Percentiles rank a stretch among this genome's conserved stretches.
Evolutionary conservation across 2,797 vertebrate species (phyloP).

Genomic region (Schizopygopsis pylzovi): DNA sequence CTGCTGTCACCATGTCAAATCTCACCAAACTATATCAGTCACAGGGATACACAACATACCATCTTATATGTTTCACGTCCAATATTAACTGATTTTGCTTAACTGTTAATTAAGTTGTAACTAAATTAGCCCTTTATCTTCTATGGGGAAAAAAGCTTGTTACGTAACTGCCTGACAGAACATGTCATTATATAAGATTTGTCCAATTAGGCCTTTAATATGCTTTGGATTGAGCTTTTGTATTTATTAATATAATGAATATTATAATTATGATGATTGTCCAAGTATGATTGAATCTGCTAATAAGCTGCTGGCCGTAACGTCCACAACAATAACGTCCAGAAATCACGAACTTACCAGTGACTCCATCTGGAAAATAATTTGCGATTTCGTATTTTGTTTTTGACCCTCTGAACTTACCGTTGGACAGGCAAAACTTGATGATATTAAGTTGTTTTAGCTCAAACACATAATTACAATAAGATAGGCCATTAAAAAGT

Average conservation of each 20-base stretch:
- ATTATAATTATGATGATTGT: background rate
- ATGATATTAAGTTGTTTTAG: too few relatives aligned
- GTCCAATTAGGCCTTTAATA: background rate
- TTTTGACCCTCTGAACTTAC: too few relatives aligned
- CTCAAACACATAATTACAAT: too few relatives aligned
- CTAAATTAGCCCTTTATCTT: background rate
- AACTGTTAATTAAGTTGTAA: background rate
- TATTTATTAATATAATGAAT: background rate
- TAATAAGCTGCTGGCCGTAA: background rate
- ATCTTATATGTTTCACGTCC: background rate
- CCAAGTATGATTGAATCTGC: background rate
- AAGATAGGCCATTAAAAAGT: too few relatives aligned
- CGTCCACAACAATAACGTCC: too few relatives aligned
- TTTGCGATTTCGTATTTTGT: too few relatives aligned
- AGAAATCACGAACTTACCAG: too few relatives aligned
- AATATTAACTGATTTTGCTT: constrained; percentile 7
- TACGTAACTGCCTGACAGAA: background rate
- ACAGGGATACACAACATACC: constrained; percentile 19
- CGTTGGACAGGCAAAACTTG: too few relatives aligned
- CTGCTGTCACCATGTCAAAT: constrained; percentile 8
- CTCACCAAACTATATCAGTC: constrained; percentile 1
- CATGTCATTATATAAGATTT: background rate
- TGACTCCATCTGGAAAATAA: too few relatives aligned
- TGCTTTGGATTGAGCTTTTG: background rate
- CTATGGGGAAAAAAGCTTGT: background rate